Percentiles rank a stretch among this genome's conserved stretches.
These are phyloP conservation scores for Terrapene triunguis DNA, from an alignment of 2,113 vertebrate species.

Conservation along the genomic window DNA sequence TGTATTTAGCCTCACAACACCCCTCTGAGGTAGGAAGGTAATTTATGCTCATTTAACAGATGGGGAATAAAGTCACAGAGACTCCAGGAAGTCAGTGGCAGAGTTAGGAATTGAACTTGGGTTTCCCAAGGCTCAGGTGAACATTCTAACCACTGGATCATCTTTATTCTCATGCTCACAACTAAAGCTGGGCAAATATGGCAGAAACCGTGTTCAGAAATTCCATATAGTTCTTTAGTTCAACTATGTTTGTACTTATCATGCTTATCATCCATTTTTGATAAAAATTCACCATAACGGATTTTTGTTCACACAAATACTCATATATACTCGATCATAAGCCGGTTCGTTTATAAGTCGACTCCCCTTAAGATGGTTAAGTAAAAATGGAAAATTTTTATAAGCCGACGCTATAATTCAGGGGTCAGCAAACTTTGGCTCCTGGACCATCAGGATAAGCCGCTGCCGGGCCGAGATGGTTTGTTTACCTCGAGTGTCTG, in stretches of 20 bases:
- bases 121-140: neutral
- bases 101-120: neutral
- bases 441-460: no score
- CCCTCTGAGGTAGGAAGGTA: accelerated
- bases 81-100: neutral
- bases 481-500: no score
- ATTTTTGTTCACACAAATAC: neutral
- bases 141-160: neutral
- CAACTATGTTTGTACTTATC: neutral
- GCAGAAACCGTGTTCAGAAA: neutral
- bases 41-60: neutral
- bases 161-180: neutral
- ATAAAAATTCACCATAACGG: neutral
- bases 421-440: no score
- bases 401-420: no score
- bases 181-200: neutral
- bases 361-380: no score
- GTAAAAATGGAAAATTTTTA: no score
- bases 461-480: no score
- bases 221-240: neutral
- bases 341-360: no score
- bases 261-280: neutral
- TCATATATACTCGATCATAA: neutral
- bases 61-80: neutral
- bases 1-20: neutral